Evolutionary conservation across 2,888 invertebrate genomes (phyloP).

Genomic region (Hypsopygia costalis): DNA sequence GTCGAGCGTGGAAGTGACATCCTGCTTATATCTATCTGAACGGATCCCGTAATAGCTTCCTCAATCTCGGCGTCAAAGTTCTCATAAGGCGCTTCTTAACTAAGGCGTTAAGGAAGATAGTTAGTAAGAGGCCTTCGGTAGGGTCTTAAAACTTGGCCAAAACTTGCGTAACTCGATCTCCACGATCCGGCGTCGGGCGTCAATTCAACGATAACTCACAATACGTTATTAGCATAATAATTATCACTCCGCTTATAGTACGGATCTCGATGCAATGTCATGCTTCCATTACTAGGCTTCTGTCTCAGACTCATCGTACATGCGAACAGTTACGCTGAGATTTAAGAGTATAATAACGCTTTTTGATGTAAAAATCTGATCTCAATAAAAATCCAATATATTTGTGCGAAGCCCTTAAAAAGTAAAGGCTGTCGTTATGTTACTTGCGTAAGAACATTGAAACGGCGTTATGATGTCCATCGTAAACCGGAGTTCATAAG

Average conservation of each 20-base stretch:
- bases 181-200: slow-evolving; percentile 54
- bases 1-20: slow-evolving; percentile 76
- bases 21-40: slow-evolving; percentile 76
- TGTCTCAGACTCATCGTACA: too few species aligned
- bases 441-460: slow-evolving; percentile 31
- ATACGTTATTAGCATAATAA: slow-evolving; percentile 73
- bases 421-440: slow-evolving; percentile 19
- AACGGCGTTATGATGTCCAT: slow-evolving; percentile 49
- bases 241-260: slow-evolving; percentile 35
- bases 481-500: slow-evolving; percentile 67
- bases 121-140: slow-evolving; percentile 72
- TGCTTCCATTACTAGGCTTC: too few species aligned
- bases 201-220: slow-evolving; percentile 64
- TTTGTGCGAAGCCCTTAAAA: slow-evolving; percentile 8
- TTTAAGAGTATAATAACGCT: too few species aligned
- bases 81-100: slow-evolving; percentile 79
- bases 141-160: slow-evolving; percentile 75
- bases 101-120: slow-evolving; percentile 79
- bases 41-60: slow-evolving; percentile 77
- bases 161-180: slow-evolving; percentile 75
- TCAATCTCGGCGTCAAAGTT: slow-evolving; percentile 79
- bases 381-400: slow-evolving; percentile 11
- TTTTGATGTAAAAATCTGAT: not conserved
- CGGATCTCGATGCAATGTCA: not conserved
- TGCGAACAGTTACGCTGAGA: too few species aligned